These are phyloP conservation scores for Agrotis ipsilon DNA, from an alignment of 2,888 invertebrate genomes.

Conservation along the genomic window DNA sequence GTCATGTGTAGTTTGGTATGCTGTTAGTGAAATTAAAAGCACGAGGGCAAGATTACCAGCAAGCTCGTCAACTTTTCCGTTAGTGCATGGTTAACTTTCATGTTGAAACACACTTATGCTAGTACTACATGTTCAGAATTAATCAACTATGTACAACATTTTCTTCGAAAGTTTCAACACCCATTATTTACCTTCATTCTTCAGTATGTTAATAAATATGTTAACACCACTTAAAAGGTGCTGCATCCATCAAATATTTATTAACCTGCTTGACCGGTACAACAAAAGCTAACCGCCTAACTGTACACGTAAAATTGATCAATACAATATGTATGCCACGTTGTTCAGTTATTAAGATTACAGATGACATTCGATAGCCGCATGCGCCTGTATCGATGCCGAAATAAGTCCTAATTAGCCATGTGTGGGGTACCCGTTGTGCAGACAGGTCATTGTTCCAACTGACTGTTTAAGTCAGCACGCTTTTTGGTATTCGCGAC, in stretches of 20 bases:
- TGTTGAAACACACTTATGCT: slow-evolving; percentile 11
- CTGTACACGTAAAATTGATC: slow-evolving; percentile 50
- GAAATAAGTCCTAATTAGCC: slow-evolving; percentile 66
- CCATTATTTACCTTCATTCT: slow-evolving; percentile 32
- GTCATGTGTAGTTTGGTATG: slow-evolving; percentile 27
- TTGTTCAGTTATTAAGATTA: slow-evolving; percentile 41
- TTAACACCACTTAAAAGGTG: slow-evolving; percentile 47
- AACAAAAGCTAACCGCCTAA: slow-evolving; percentile 51
- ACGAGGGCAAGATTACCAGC: neutral
- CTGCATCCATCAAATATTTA: slow-evolving; percentile 54
- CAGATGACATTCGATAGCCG: slow-evolving; percentile 56
- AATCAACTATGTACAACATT: neutral
- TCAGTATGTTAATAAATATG: slow-evolving; percentile 39
- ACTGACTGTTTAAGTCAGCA: slow-evolving; percentile 56
- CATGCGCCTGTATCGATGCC: slow-evolving; percentile 44
- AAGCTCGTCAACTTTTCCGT: neutral
- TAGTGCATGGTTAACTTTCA: slow-evolving; percentile 1
- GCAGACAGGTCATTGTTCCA: slow-evolving; percentile 82
- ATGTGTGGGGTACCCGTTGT: slow-evolving; percentile 54
- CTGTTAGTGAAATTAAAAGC: slow-evolving; percentile 17
- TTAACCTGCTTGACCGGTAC: slow-evolving; percentile 39
- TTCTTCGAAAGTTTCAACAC: slow-evolving; percentile 26
- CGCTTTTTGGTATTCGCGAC: slow-evolving; percentile 81
- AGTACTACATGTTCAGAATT: slow-evolving; percentile 17
- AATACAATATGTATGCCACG: slow-evolving; percentile 51